Evolutionary conservation across 2,888 invertebrate genomes (phyloP).

Genomic region (Ennomos erosarius): DNA sequence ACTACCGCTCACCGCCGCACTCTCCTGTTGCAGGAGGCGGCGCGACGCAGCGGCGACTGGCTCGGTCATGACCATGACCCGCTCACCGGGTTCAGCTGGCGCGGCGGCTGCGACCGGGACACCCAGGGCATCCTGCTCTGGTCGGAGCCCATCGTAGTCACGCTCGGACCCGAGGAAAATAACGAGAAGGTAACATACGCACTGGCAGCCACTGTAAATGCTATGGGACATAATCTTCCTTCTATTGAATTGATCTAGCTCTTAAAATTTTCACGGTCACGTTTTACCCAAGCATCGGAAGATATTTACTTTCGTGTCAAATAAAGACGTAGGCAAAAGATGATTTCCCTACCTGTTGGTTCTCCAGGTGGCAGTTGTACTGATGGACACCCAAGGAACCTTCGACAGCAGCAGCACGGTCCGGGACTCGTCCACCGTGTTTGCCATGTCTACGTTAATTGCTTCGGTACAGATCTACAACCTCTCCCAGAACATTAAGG

Average conservation of each 20-base stretch:
- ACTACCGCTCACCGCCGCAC: constrained; percentile 41
- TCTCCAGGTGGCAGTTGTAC: constrained; percentile 88
- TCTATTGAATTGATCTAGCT: too few relatives aligned
- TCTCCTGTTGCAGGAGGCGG: constrained; percentile 39
- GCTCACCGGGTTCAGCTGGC: constrained; percentile 95
- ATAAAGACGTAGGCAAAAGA: too few relatives aligned
- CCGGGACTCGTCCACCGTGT: constrained; percentile 92
- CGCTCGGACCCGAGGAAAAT: constrained; percentile 59
- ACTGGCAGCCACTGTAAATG: too few relatives aligned
- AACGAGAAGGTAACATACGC: constrained; percentile 43
- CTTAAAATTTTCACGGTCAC: too few relatives aligned
- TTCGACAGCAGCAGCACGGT: constrained; percentile 97
- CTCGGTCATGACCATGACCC: constrained; percentile 90
- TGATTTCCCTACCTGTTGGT: neutral
- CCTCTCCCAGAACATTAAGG: constrained; percentile 95
- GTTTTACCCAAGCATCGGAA: too few relatives aligned
- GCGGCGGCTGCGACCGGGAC: constrained; percentile 95
- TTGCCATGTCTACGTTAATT: constrained; percentile 92
- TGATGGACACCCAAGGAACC: constrained; percentile 95
- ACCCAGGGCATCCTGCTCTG: constrained; percentile 97
- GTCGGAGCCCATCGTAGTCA: constrained; percentile 94
- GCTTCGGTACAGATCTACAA: constrained; percentile 94
- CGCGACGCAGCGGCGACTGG: constrained; percentile 63
- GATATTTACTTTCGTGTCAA: too few relatives aligned
- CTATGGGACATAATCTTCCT: too few relatives aligned